These are phyloP conservation scores for Acipenser transmontanus DNA, from an alignment of 2,797 vertebrate species.

Conservation along the genomic window DNA sequence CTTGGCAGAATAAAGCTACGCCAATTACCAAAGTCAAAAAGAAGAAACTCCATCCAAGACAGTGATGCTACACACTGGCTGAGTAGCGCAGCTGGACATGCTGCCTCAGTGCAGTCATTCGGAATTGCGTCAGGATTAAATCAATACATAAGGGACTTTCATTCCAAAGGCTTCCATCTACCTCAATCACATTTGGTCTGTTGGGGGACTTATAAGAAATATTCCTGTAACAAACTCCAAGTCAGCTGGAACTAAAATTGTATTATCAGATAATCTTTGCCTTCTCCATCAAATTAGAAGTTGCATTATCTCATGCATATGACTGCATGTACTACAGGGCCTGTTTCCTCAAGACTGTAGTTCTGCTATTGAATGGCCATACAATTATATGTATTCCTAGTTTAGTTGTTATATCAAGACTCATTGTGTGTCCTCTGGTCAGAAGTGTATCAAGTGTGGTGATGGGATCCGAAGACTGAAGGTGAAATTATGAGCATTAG, in stretches of 20 bases:
- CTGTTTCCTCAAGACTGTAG: no score
- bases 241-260: conserved; percentile 35
- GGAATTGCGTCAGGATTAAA: neutral
- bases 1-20: conserved; percentile 31
- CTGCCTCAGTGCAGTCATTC: no score
- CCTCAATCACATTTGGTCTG: neutral
- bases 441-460: no score
- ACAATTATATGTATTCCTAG: no score
- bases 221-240: conserved; percentile 15
- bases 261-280: neutral
- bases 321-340: neutral
- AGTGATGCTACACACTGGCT: conserved; percentile 47
- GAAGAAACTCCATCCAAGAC: conserved; percentile 40
- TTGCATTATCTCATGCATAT: conserved; percentile 47
- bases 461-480: no score
- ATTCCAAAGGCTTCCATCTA: conserved; percentile 23
- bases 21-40: conserved; percentile 35
- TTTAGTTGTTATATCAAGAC: no score
- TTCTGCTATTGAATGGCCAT: no score
- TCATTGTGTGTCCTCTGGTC: no score
- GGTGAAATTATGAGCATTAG: no score
- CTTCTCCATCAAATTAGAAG: conserved; percentile 44
- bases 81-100: conserved; percentile 11
- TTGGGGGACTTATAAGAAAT: conserved; percentile 10
- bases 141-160: neutral